Evolutionary conservation across 2,113 vertebrate species (phyloP), one percentile per base, ranked within the genome.

Genomic region (Coregonus clupeaformis): DNA sequence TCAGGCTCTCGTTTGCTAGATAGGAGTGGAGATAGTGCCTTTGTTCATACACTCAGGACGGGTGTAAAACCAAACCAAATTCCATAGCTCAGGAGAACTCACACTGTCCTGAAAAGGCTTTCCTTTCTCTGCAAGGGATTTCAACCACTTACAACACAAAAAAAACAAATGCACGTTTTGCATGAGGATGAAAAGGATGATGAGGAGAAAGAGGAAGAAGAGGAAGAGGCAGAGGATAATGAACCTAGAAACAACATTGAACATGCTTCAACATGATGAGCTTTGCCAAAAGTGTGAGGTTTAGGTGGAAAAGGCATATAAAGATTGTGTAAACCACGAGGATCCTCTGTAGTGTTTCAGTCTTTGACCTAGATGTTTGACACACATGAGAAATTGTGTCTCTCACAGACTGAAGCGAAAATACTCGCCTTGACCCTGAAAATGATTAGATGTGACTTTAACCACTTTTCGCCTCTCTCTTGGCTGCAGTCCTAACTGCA

Each of bases 61-160:
- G 29, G 80, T 75, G 83, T 84, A 2, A 42, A 87, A 93, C 93
- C 89, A 86, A 87, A 92, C 92, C 91, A 81, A 86, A 76, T 83
- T 77, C 77, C 71, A 80, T 64, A 87, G 83, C 76, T 76, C 76
- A 86, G 78, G 76, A 32, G 36, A 36, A 75, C 74, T 76, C 57
- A 59, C 18, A 7, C 57, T n/a, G 18, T 59, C 24, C 42, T 68
- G 25, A 30, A 36, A 36, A 69, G 59, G 6, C 24, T 36, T 42
- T 42, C 36, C 49, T 36, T 52, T 20, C n/a, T 20, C 25, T 71
- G 36, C 36, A 25, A 27, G 32, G 22, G 16, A 64, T 73, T 73
- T 47, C 22, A 60, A 49, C 29, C 16, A 32, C 27, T 16, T 27
- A 29, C 24, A 29, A n/a, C 13, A 42, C 13, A 68, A 36, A n/a